Evolutionary conservation across 2,113 vertebrate species (phyloP).

Genomic region (Mirza zaza): DNA sequence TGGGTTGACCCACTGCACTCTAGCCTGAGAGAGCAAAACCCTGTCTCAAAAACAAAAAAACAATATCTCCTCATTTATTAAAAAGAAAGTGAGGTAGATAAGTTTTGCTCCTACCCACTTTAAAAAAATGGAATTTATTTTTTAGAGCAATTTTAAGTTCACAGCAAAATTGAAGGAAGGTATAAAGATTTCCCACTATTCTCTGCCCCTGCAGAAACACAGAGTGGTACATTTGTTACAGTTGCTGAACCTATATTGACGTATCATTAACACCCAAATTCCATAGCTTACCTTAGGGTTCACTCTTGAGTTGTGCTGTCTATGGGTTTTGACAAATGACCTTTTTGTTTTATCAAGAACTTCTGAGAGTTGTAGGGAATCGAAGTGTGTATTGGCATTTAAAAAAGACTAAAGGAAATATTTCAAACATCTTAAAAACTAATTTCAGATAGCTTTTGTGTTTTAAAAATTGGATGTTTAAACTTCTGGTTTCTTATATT

Average conservation of each 20-base stretch:
- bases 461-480: slow-evolving; percentile 16
- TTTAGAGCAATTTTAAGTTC: slow-evolving; percentile 38
- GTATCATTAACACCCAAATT: background rate
- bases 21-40: background rate
- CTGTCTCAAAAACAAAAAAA: background rate
- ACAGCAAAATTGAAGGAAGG: background rate
- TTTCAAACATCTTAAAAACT: slow-evolving; percentile 37
- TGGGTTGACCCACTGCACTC: background rate
- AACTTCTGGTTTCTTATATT: background rate
- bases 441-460: slow-evolving; percentile 18
- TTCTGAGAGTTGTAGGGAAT: background rate
- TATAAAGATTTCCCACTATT: background rate
- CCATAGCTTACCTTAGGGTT: background rate
- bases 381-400: background rate
- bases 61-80: background rate
- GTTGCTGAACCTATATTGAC: background rate
- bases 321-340: slow-evolving; percentile 26
- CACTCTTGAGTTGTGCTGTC: background rate
- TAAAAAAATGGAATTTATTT: slow-evolving; percentile 18
- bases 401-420: background rate
- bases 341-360: background rate
- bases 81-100: background rate
- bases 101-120: background rate
- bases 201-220: background rate
- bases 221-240: background rate